Base-by-base conservation (phyloP, 1,140 invertebrate genomes). In the Megalonaias nervosa region DNA sequence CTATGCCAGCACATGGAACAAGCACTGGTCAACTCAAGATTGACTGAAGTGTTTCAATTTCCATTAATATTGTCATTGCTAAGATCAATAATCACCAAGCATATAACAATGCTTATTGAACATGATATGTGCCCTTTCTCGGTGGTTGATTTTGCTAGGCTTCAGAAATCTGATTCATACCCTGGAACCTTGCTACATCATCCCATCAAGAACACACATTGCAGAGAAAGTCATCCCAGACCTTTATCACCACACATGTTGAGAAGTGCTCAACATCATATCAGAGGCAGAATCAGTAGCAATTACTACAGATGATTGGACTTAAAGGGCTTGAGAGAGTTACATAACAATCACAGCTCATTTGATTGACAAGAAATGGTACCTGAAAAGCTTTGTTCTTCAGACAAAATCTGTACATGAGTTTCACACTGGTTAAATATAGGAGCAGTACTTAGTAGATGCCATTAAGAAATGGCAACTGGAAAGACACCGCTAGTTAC, bases 241-340 rank as follows among this genome's bases (percentile, higher is more conserved):
- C 57, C 55, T 68, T 1, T 72, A 38, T 4, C 60, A n/a, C 55
- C 55, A 6, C 5, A 61, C 62, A 60, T 9, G 9, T 0, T 3
- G 66, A 13, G 11, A 31, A 48, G 38, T 71, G 4, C 48, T 11
- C 48, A 60, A 14, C 6, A 4, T 48, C 19, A 23, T 67, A 65
- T 4, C 67, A 19, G n/a, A 55, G n/a, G 62, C 62, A 21, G 57
- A 60, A 1, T n/a, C 1, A 48, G 26, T 67, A 67, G 70, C 23
- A 16, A 60, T 75, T 9, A 78, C 69, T 21, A 72, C 57, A 14
- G 70, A 79, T 21, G 60, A 59, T 2, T 78, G 76, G 70, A 78
- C 65, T 16, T 78, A 66, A 14, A 0, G 70, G 31, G 59, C 67
- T 1, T 69, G 58, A 56, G 71, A 79, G 21, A 74, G 65, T 15